These are phyloP conservation scores for Acipenser ruthenus DNA, from an alignment of 2,797 vertebrate genomes.

Conservation along the genomic window DNA sequence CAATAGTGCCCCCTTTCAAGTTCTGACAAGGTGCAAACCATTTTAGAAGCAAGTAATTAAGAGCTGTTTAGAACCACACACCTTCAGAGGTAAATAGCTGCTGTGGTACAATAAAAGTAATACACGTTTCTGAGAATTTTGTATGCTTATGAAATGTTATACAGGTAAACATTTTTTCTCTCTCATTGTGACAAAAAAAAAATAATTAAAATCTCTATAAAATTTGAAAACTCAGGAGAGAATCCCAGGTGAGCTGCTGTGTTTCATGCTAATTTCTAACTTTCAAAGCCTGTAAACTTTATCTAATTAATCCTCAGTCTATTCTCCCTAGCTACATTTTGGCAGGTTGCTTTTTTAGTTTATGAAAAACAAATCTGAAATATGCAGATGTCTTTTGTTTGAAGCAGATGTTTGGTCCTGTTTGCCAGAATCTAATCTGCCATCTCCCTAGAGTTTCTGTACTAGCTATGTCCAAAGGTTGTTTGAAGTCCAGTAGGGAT, in stretches of 20 bases:
- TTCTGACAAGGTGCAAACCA: too few relatives aligned
- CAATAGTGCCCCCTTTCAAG: neutral
- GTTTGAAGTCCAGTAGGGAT: slow-evolving; percentile 67
- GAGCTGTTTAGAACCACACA: too few relatives aligned
- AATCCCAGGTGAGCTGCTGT: slow-evolving; percentile 67
- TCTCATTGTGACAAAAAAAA: slow-evolving; percentile 23
- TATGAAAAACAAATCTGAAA: slow-evolving; percentile 99
- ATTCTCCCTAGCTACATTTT: slow-evolving; percentile 83
- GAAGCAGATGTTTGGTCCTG: slow-evolving; percentile 94
- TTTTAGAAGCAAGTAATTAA: too few relatives aligned
- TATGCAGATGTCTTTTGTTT: slow-evolving; percentile 99
- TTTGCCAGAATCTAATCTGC: slow-evolving; percentile 97
- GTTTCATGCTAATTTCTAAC: slow-evolving; percentile 77
- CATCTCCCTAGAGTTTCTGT: slow-evolving; percentile 62
- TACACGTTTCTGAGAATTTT: too few relatives aligned
- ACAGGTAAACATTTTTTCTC: neutral
- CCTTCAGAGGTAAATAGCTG: too few relatives aligned
- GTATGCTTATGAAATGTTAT: too few relatives aligned
- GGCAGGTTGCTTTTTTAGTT: slow-evolving; percentile 97
- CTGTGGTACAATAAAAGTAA: too few relatives aligned
- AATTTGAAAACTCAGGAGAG: slow-evolving; percentile 33
- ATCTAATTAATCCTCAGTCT: slow-evolving; percentile 85
- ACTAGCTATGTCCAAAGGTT: slow-evolving; percentile 66
- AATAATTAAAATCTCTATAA: slow-evolving; percentile 28
- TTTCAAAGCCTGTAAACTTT: slow-evolving; percentile 97